These are phyloP conservation scores for Limnodromus scolopaceus DNA, from an alignment of 2,797 vertebrate species.

Conservation along the genomic window DNA sequence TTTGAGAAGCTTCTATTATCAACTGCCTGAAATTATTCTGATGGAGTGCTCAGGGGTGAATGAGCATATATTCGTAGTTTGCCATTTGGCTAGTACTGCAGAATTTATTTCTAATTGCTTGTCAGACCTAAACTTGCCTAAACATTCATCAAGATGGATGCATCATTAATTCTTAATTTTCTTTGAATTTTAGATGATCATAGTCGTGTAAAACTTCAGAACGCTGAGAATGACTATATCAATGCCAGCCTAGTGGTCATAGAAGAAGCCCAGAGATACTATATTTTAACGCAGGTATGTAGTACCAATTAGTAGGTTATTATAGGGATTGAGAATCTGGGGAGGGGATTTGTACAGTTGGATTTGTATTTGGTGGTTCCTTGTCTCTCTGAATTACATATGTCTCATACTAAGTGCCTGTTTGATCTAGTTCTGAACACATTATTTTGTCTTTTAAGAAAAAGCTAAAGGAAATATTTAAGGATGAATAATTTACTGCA, in stretches of 20 bases:
- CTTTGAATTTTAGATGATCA: constrained; percentile 89
- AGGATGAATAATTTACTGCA: neutral
- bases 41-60: neutral
- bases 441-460: neutral
- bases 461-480: neutral
- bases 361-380: neutral
- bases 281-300: constrained; percentile 94
- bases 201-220: constrained; percentile 94
- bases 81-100: neutral
- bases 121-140: neutral
- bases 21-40: neutral
- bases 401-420: neutral
- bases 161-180: constrained; percentile 7
- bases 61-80: neutral
- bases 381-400: neutral
- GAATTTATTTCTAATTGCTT: neutral
- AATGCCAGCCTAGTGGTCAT: constrained; percentile 93
- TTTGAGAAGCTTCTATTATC: neutral
- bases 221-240: constrained; percentile 95
- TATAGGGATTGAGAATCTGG: neutral
- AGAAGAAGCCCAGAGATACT: constrained; percentile 93
- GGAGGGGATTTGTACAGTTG: neutral
- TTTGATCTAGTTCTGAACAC: neutral
- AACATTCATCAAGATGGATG: neutral
- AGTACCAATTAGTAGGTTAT: neutral